Evolutionary conservation across 2,797 vertebrate genomes (phyloP).

Genomic region (Manis crassicaudata): DNA sequence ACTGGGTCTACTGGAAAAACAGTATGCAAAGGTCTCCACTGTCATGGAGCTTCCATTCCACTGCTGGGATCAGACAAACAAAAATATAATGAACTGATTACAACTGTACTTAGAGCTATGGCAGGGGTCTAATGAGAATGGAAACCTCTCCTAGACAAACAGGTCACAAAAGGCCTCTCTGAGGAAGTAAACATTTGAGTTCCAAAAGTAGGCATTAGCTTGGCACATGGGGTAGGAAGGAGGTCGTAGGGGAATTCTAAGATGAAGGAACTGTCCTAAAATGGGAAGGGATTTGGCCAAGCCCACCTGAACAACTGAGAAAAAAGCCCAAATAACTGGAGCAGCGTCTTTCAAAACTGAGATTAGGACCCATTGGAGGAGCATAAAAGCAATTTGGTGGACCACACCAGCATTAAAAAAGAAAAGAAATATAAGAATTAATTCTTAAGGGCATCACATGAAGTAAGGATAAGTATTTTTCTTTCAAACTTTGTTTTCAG

Average conservation of each 20-base stretch:
- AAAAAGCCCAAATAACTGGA: background rate
- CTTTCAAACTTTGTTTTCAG: slow-evolving; percentile 5
- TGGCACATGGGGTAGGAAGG: background rate
- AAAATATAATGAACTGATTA: background rate
- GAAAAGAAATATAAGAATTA: background rate
- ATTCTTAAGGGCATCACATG: background rate
- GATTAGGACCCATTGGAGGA: background rate
- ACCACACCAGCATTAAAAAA: background rate
- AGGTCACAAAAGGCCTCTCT: background rate
- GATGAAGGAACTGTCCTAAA: background rate
- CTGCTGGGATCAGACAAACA: background rate
- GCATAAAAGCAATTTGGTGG: background rate
- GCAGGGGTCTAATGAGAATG: background rate
- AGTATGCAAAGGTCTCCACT: background rate
- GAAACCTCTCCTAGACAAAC: background rate
- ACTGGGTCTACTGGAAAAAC: background rate
- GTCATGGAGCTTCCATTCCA: background rate
- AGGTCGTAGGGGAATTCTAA: background rate
- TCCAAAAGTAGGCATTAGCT: background rate
- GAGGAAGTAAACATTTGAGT: background rate
- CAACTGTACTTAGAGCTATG: background rate
- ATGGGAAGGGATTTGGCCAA: background rate
- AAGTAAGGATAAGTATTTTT: background rate
- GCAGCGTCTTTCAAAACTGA: background rate
- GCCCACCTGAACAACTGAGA: background rate